Evolutionary conservation across 1,140 invertebrate species (phyloP), one percentile per base, ranked within the genome.

Genomic region (Brachionus asplanchnoidis): DNA sequence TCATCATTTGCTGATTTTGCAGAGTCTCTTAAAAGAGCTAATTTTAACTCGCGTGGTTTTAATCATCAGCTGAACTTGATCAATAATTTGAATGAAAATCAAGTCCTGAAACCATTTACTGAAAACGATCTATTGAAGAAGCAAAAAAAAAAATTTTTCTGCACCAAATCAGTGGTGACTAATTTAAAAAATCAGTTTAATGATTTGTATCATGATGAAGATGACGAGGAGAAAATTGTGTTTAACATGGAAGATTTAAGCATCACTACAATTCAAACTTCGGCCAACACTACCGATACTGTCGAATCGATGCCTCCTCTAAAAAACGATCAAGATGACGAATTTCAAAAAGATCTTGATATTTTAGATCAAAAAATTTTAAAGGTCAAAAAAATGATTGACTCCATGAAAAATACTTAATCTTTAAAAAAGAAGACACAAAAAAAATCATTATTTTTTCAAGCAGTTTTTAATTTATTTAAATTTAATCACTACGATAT

Each of bases 221-320:
- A 82, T 0, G 79, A 82, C 1, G 79, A 82, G 11, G 79, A 82
- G 23, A 82, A 82, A 65, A 82, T 82, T 5, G 53, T 68, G 4
- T 65, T 82, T 44, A 82, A 42, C 40, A 68, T 82, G 79, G 79
- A 82, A 17, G 79, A 82, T 65, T 82, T 82, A 36, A 65, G 53
- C 6, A 82, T 82, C 11, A 82, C 53, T 11, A 82, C 79, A 11
- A 44, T 82, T 42, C 79, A 60, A 82, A 68, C 40, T 9, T 65
- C 32, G 14, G 40, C 23, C 11, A 60, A 44, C 32, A 68, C 53
- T 20, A 42, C 17, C 23, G 53, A 60, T 28, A 26, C 53, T 14
- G 53, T 36, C 17, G 79, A 82, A 46, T 68, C 53, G 17, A 2
- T 65, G 2, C 32, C 32, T 2, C 17, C 23, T 50, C 14, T 77